These are phyloP conservation scores for Aphelocoma coerulescens DNA, from an alignment of 2,113 vertebrate species.

Conservation along the genomic window DNA sequence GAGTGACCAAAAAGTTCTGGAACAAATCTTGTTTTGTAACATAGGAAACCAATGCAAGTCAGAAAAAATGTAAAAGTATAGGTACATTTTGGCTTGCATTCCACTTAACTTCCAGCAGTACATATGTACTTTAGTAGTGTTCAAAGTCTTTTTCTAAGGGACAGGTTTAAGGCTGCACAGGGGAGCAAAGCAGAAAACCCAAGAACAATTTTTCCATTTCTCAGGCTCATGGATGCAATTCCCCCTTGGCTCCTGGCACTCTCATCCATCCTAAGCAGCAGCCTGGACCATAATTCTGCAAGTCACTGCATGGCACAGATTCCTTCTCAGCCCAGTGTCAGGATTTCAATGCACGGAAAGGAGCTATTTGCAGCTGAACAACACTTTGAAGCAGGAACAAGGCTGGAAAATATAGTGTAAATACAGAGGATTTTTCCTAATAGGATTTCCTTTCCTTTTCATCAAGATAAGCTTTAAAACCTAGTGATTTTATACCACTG, in stretches of 20 bases:
- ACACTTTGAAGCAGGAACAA: not conserved
- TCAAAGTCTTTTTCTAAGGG: not conserved
- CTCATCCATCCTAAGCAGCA: not conserved
- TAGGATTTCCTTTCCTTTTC: not conserved
- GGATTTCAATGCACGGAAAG: not conserved
- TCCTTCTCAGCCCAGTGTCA: not conserved
- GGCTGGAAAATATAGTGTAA: not conserved
- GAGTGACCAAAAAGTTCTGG: not conserved
- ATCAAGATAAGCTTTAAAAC: not conserved
- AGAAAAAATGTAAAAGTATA: not conserved
- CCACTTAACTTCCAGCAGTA: not conserved
- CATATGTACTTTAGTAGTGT: accelerated
- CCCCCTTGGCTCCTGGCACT: not conserved
- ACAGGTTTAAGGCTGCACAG: not conserved
- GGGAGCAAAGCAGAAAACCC: not conserved
- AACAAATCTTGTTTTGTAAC: not conserved
- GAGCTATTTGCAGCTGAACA: not conserved
- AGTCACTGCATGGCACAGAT: not conserved
- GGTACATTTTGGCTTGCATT: not conserved
- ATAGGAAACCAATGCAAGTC: accelerated
- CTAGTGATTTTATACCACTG: not conserved
- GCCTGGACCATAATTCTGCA: not conserved
- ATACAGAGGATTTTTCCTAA: not conserved
- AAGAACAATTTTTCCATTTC: not conserved
- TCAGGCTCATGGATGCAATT: not conserved